Evolutionary conservation across 1,140 invertebrate species (phyloP).

Genomic region (Orius laevigatus): DNA sequence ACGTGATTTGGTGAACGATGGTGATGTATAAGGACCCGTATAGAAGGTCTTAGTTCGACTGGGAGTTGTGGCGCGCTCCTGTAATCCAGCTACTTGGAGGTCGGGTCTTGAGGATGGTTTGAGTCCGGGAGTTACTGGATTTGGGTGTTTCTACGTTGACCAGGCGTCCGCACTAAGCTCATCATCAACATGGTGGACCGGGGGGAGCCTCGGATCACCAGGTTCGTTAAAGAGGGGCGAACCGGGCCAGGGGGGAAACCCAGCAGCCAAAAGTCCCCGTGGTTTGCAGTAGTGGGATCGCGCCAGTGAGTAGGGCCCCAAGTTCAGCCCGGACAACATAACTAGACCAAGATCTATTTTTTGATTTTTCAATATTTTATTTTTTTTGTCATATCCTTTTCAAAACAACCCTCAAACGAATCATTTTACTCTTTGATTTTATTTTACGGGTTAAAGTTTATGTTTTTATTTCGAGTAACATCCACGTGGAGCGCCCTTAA

Average conservation of each 20-base stretch:
- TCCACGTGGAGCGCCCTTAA: no score
- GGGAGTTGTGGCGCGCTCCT: conserved; percentile 73
- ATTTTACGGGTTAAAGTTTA: no score
- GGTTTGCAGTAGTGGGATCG: conserved; percentile 94
- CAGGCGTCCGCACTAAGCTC: conserved; percentile 73
- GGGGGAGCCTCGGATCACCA: conserved; percentile 65
- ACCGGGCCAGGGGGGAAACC: conserved; percentile 92
- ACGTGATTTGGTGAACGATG: no score
- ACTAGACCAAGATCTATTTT: conserved; percentile 41
- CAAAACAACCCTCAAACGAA: no score
- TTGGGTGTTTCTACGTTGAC: conserved; percentile 53
- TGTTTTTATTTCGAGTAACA: no score
- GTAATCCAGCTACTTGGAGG: conserved; percentile 88
- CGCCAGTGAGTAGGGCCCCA: conserved; percentile 78
- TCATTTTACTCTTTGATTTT: no score
- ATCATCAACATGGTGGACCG: conserved; percentile 79
- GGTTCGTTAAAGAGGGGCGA: conserved; percentile 86
- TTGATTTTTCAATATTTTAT: conserved; percentile 1
- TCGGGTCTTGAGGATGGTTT: conserved; percentile 67
- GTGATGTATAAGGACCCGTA: no score
- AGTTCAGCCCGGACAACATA: conserved; percentile 70
- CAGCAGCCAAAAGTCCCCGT: conserved; percentile 93
- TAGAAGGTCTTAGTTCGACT: no score
- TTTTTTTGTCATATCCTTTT: no score
- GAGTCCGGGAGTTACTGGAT: no score